Evolutionary conservation across 2,888 invertebrate genomes (phyloP).

Genomic region (Ephialtes manifestator): DNA sequence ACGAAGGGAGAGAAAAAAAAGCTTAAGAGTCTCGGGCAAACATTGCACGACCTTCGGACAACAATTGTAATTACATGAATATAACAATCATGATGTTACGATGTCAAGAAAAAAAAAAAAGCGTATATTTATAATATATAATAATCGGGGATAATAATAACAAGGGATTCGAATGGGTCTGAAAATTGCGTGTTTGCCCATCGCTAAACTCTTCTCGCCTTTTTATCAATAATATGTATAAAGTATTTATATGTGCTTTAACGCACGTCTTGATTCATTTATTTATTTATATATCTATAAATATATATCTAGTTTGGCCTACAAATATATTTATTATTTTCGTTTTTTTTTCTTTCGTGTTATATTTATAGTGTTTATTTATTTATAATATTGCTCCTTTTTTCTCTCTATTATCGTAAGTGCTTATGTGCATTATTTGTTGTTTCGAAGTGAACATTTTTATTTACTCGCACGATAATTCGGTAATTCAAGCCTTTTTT

Average conservation of each 20-base stretch:
- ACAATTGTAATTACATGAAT: constrained; percentile 6
- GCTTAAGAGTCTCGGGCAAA: constrained; percentile 23
- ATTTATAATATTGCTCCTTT: constrained; percentile 4
- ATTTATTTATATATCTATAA: constrained; percentile 29
- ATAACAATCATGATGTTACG: not conserved
- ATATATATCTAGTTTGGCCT: constrained; percentile 6
- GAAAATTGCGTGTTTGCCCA: constrained; percentile 39
- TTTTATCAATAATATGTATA: constrained; percentile 27
- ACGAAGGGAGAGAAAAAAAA: not conserved
- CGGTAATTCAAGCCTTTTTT: not conserved
- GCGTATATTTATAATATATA: constrained; percentile 19
- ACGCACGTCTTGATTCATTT: constrained; percentile 26
- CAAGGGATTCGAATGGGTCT: constrained; percentile 27
- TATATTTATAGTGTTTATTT: constrained; percentile 13
- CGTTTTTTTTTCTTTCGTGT: not conserved
- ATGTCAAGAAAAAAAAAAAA: not conserved
- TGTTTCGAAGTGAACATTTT: not conserved
- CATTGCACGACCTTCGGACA: constrained; percentile 35
- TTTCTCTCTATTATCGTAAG: not conserved
- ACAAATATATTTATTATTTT: constrained; percentile 25
- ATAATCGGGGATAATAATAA: constrained; percentile 30
- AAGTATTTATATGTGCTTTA: constrained; percentile 13
- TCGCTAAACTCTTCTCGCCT: constrained; percentile 8
- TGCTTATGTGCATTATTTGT: not conserved
- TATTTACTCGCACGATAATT: constrained; percentile 4